These are phyloP conservation scores for Cinara cedri DNA, from an alignment of 2,888 invertebrate species.

Conservation along the genomic window DNA sequence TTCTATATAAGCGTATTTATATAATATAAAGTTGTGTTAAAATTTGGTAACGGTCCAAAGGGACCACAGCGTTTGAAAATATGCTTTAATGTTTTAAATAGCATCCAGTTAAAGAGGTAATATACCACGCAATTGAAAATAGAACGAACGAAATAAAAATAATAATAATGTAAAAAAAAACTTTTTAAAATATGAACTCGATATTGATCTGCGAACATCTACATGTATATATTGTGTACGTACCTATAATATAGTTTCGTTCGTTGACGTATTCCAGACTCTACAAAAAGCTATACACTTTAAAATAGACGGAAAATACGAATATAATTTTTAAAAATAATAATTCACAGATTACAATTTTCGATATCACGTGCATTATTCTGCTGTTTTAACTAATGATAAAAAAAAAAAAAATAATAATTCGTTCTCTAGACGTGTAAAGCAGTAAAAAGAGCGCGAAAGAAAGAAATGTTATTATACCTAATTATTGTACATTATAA, in stretches of 20 bases:
- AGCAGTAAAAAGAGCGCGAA: neutral
- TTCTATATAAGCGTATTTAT: too few relatives aligned
- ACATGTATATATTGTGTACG: too few relatives aligned
- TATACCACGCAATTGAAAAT: neutral
- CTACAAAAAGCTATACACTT: neutral
- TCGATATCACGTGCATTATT: neutral
- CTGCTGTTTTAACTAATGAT: constrained; percentile 18
- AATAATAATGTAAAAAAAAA: too few relatives aligned
- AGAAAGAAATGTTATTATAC: constrained; percentile 17
- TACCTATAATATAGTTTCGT: too few relatives aligned
- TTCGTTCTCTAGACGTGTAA: neutral
- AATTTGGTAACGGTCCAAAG: constrained; percentile 24
- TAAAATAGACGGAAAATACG: neutral
- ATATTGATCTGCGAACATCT: neutral
- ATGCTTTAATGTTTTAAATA: neutral
- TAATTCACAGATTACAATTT: constrained; percentile 12
- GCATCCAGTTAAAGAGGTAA: neutral
- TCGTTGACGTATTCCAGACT: neutral
- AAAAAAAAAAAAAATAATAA: constrained; percentile 1
- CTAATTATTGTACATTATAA: neutral
- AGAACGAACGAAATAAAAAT: neutral
- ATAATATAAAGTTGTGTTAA: neutral
- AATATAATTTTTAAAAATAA: neutral
- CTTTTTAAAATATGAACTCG: neutral
- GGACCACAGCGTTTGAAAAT: constrained; percentile 1